phyloP scores from a whole-genome alignment of 2,888 invertebrate species.

The Dolichomitus sp. region DNA sequence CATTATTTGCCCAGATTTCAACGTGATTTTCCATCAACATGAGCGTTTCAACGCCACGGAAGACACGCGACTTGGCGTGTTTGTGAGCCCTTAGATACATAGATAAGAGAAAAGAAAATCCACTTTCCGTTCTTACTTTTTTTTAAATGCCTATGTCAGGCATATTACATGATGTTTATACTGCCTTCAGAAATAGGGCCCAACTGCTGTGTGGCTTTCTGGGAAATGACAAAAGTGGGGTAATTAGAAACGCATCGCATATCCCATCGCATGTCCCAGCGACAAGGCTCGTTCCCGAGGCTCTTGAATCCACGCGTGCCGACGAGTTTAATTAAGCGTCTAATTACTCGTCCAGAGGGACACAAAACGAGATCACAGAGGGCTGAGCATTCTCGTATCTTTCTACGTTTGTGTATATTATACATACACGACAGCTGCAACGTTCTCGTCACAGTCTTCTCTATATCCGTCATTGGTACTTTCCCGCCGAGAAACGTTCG shows the following conservation, averaged over 20 bases:
- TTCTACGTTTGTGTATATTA: slow-evolving; percentile 2
- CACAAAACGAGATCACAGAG: slow-evolving; percentile 61
- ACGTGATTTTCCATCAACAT: neutral
- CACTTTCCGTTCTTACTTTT: neutral
- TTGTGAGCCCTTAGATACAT: neutral
- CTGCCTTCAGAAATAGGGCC: slow-evolving; percentile 32
- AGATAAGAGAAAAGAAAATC: neutral
- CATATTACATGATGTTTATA: slow-evolving; percentile 5
- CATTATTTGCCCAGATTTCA: neutral
- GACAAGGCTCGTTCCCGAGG: slow-evolving; percentile 9
- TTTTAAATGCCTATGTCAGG: neutral
- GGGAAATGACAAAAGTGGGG: slow-evolving; percentile 57
- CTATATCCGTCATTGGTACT: slow-evolving; percentile 52
- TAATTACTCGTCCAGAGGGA: slow-evolving; percentile 59
- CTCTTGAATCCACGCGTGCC: slow-evolving; percentile 30
- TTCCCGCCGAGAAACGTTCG: slow-evolving; percentile 1
- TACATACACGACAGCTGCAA: slow-evolving; percentile 54
- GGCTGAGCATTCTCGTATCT: slow-evolving; percentile 52
- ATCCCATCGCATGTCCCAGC: slow-evolving; percentile 39
- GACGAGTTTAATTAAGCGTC: slow-evolving; percentile 65
- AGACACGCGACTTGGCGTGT: slow-evolving; percentile 5
- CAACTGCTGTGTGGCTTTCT: slow-evolving; percentile 40
- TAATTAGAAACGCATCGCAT: slow-evolving; percentile 61
- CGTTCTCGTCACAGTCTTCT: slow-evolving; percentile 44
- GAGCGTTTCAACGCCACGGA: neutral